Conservation (phyloP, 2,797 vertebrate species). For the Delichon dasypus region DNA sequence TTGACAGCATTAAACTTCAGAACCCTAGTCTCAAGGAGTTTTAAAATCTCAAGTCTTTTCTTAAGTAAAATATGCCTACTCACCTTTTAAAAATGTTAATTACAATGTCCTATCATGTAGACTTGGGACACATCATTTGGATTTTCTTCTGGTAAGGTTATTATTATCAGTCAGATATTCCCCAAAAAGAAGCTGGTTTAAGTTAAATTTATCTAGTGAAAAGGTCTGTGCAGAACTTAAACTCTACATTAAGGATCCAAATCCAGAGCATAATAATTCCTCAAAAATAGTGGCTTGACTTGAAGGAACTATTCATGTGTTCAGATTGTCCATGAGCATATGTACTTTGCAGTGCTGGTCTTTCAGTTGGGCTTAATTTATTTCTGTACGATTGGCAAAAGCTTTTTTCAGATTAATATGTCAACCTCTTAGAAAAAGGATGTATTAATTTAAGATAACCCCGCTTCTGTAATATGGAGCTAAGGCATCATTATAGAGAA, state of each 20-base stretch:
- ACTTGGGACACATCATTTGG: not conserved
- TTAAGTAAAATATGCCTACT: not conserved
- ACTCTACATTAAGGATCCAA: not conserved
- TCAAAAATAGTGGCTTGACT: not conserved
- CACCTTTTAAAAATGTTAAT: constrained; percentile 2
- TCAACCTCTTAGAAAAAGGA: not conserved
- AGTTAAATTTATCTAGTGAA: not conserved
- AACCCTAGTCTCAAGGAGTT: not conserved
- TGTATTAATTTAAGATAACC: not conserved
- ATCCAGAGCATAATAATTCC: not conserved
- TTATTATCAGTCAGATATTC: not conserved
- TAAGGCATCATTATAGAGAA: not conserved
- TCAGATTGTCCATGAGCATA: not conserved
- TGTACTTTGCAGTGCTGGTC: not conserved
- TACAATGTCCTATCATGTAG: not conserved
- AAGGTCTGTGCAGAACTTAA: constrained; percentile 34
- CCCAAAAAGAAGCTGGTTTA: not conserved
- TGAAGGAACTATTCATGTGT: not conserved
- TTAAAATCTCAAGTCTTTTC: not conserved
- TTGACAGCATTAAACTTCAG: constrained; percentile 10
- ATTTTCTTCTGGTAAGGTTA: constrained; percentile 1
- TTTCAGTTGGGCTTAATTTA: not conserved
- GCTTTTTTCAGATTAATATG: not conserved
- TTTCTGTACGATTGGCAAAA: not conserved
- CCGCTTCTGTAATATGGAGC: not conserved